A percentile compares a stretch with the other conserved stretches of the same genome.
Evolutionary conservation across 2,797 vertebrate species (phyloP).

Genomic region (Columba guinea): DNA sequence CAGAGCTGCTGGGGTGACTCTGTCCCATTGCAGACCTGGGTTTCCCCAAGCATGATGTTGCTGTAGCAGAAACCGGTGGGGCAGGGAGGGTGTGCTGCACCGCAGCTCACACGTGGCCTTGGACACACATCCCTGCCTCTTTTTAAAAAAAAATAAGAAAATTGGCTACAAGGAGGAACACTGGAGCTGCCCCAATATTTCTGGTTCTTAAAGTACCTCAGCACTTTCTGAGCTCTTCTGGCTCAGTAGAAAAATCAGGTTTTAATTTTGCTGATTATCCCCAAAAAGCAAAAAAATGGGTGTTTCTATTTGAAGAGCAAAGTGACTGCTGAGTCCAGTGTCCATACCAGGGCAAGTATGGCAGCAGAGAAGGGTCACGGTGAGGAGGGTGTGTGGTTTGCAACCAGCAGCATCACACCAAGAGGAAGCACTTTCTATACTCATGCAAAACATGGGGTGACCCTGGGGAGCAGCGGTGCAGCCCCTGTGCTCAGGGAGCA

Average conservation of each 20-base stretch:
- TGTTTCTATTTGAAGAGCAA: background rate
- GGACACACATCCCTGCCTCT: background rate
- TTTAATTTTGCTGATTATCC: background rate
- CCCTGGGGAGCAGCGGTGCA: background rate
- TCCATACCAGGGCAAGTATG: background rate
- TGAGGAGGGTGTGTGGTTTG: background rate
- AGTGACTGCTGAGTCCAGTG: background rate
- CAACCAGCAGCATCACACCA: background rate
- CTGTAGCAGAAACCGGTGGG: background rate
- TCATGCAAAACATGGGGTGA: background rate
- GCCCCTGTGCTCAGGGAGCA: background rate
- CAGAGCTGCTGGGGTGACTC: rapidly evolving
- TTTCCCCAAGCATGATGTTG: background rate
- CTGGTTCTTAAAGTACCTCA: background rate
- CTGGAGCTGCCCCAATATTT: background rate
- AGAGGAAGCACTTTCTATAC: background rate
- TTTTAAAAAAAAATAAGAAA: too few relatives aligned
- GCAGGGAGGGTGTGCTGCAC: background rate
- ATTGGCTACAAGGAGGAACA: background rate
- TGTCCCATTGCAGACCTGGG: background rate
- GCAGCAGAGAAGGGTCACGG: rapidly evolving
- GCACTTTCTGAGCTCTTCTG: background rate
- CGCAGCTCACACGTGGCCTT: background rate
- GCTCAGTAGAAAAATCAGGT: background rate
- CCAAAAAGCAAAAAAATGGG: background rate